Conservation (phyloP, 1,140 invertebrate species). For the Drosophila sp. region DNA sequence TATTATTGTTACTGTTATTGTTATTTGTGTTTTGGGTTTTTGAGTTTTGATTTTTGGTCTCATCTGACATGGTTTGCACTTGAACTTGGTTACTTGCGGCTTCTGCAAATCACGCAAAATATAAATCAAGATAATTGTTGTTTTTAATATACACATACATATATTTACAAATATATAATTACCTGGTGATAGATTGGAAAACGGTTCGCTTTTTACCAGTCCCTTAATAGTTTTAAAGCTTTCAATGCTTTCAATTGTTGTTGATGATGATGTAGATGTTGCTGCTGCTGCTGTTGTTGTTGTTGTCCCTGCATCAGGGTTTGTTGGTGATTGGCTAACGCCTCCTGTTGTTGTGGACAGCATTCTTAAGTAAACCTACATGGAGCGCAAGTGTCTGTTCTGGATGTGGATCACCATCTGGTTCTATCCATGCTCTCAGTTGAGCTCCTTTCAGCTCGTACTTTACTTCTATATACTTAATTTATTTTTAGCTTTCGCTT, state of each 20-base stretch:
- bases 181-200: conserved; percentile 60
- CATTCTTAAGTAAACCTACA: conserved; percentile 49
- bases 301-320: conserved; percentile 31
- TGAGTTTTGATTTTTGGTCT: conserved; percentile 34
- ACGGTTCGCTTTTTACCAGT: conserved; percentile 59
- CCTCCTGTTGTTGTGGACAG: conserved; percentile 60
- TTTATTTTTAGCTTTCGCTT: background rate
- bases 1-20: conserved; percentile 37
- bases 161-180: background rate
- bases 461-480: background rate
- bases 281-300: conserved; percentile 2
- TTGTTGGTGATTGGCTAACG: conserved; percentile 45
- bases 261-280: background rate
- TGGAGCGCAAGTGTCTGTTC: conserved; percentile 25
- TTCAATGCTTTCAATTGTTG: conserved; percentile 16
- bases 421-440: conserved; percentile 3
- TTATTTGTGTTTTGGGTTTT: conserved; percentile 16
- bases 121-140: background rate
- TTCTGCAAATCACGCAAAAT: background rate
- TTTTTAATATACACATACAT: no score
- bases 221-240: conserved; percentile 15
- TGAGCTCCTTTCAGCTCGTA: background rate
- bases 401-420: background rate
- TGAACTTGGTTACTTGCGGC: conserved; percentile 36
- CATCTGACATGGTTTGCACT: conserved; percentile 59